Evolutionary conservation across 2,888 invertebrate species (phyloP).

Genomic region (Philhelius pedissequus): DNA sequence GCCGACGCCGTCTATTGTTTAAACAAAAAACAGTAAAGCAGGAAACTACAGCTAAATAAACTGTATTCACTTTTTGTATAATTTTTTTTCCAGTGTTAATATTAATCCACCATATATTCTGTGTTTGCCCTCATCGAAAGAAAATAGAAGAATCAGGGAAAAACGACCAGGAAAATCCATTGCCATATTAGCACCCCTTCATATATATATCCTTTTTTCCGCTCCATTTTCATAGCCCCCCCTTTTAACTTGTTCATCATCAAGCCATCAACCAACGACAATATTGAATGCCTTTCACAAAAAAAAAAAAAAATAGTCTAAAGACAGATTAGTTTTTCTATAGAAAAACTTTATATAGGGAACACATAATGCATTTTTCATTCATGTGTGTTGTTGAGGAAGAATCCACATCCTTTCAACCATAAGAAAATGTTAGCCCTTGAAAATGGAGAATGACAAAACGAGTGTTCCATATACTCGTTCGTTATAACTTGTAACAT

Average conservation of each 20-base stretch:
- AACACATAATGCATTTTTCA: not conserved
- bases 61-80: constrained; percentile 26
- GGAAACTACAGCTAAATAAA: constrained; percentile 34
- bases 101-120: constrained; percentile 8
- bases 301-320: constrained; percentile 36
- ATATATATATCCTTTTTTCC: constrained; percentile 36
- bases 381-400: not conserved
- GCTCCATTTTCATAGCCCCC: constrained; percentile 13
- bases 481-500: constrained; percentile 55
- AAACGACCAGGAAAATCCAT: constrained; percentile 31
- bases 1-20: constrained; percentile 39
- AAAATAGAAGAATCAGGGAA: not conserved
- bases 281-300: not conserved
- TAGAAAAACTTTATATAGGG: constrained; percentile 7
- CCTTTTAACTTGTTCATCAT: not conserved
- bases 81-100: constrained; percentile 23
- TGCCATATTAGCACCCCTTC: constrained; percentile 62
- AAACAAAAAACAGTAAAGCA: constrained; percentile 6
- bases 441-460: constrained; percentile 33
- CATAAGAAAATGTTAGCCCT: constrained; percentile 25
- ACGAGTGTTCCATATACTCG: constrained; percentile 23
- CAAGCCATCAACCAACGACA: not conserved
- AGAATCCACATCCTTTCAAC: constrained; percentile 30
- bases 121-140: not conserved
- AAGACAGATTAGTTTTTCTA: constrained; percentile 52